phyloP scores from a whole-genome alignment of 2,797 vertebrate species.

The Notamacropus eugenii region DNA sequence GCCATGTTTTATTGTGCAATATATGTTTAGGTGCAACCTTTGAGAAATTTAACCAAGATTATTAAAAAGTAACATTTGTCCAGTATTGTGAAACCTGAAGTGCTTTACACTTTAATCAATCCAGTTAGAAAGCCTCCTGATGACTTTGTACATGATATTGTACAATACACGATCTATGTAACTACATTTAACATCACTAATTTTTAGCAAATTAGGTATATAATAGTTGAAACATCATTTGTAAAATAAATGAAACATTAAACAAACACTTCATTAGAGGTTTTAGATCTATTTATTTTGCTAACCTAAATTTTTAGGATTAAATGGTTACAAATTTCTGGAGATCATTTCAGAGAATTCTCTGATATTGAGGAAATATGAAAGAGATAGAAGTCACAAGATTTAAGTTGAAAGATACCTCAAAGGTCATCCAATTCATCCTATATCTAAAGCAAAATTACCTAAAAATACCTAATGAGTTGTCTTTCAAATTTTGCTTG shows the following conservation, averaged over 20 bases:
- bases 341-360: conserved; percentile 37
- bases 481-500: not conserved
- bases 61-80: not conserved
- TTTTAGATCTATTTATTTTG: conserved; percentile 5
- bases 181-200: not conserved
- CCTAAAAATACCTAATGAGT: not conserved
- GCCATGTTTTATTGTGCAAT: not conserved
- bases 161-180: not conserved
- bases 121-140: not conserved
- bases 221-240: not conserved
- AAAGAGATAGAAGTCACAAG: conserved; percentile 30
- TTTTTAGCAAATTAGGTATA: not conserved
- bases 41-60: not conserved
- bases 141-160: no score
- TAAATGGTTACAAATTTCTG: conserved; percentile 9
- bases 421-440: not conserved
- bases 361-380: conserved; percentile 23
- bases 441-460: not conserved
- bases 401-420: not conserved
- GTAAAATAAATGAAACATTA: not conserved
- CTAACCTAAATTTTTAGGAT: conserved; percentile 21
- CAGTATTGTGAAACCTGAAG: not conserved
- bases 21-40: not conserved
- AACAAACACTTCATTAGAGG: not conserved
- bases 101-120: not conserved